Percentiles rank a stretch among this genome's conserved stretches.
Evolutionary conservation across 2,797 vertebrate genomes (phyloP).

Genomic region (Sitta carolinensis): DNA sequence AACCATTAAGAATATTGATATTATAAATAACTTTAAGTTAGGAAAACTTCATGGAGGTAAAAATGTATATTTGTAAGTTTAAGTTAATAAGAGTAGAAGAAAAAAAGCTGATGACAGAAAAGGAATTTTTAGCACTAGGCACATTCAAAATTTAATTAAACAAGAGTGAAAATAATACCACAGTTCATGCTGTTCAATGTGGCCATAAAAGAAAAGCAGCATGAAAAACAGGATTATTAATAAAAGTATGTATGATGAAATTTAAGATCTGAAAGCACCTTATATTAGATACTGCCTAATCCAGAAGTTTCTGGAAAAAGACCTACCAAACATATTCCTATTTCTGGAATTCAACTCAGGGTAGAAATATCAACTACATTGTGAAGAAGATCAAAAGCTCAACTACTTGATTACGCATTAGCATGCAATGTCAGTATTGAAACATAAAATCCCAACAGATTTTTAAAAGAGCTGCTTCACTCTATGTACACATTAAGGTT

Average conservation of each 20-base stretch:
- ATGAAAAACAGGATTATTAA: not conserved
- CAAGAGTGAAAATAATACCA: not conserved
- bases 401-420: not conserved
- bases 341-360: not conserved
- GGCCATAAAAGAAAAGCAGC: not conserved
- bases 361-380: not conserved
- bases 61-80: not conserved
- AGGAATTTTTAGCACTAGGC: not conserved
- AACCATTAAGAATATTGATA: not conserved
- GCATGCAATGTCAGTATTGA: not conserved
- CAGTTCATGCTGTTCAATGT: not conserved
- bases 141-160: not conserved
- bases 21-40: not conserved
- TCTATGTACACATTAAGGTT: not conserved
- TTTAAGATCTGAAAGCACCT: not conserved
- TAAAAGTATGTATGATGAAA: not conserved
- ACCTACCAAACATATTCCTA: not conserved
- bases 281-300: not conserved
- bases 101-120: not conserved
- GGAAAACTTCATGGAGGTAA: not conserved
- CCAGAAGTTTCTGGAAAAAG: slow-evolving; percentile 13
- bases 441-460: not conserved
- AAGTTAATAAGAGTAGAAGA: not conserved
- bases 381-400: not conserved
- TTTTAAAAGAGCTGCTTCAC: not conserved